Evolutionary conservation across 1,140 invertebrate genomes (phyloP).

Genomic region (Leptinotarsa undecemlineata): DNA sequence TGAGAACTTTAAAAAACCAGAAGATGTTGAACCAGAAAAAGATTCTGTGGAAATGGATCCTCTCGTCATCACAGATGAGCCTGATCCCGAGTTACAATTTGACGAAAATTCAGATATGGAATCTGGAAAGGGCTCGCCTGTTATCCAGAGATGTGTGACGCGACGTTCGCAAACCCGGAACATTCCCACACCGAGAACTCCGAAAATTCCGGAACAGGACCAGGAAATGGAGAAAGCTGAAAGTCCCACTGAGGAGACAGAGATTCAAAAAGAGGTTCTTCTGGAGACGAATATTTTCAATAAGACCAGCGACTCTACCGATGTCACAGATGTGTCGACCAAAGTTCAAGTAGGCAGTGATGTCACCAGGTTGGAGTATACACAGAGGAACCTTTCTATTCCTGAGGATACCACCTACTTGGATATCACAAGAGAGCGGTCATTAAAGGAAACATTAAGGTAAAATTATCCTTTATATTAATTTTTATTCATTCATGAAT

Average conservation of each 20-base stretch:
- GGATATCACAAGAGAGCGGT: conserved; percentile 36
- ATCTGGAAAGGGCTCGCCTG: conserved; percentile 48
- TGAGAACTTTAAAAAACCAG: conserved; percentile 7
- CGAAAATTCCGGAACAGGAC: conserved; percentile 38
- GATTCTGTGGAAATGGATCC: conserved; percentile 46
- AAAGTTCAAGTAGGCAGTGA: conserved; percentile 48
- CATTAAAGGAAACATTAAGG: conserved; percentile 42
- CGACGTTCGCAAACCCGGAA: conserved; percentile 50
- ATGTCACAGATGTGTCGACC: conserved; percentile 41
- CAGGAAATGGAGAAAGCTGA: conserved; percentile 7
- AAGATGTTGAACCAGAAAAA: neutral
- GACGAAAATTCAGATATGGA: conserved; percentile 52
- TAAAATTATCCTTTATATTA: neutral
- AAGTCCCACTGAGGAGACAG: neutral
- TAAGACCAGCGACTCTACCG: conserved; percentile 37
- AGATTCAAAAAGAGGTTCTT: neutral
- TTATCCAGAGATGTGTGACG: conserved; percentile 47
- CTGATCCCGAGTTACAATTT: conserved; percentile 51
- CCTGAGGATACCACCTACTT: conserved; percentile 37
- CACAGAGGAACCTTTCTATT: conserved; percentile 32
- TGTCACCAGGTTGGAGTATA: conserved; percentile 40
- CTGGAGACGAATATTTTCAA: conserved; percentile 19
- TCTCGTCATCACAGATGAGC: conserved; percentile 47
- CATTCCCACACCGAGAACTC: conserved; percentile 53
- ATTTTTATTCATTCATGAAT: too few species aligned